Base-by-base conservation (phyloP, 2,113 vertebrate species). In the Lota lota region DNA sequence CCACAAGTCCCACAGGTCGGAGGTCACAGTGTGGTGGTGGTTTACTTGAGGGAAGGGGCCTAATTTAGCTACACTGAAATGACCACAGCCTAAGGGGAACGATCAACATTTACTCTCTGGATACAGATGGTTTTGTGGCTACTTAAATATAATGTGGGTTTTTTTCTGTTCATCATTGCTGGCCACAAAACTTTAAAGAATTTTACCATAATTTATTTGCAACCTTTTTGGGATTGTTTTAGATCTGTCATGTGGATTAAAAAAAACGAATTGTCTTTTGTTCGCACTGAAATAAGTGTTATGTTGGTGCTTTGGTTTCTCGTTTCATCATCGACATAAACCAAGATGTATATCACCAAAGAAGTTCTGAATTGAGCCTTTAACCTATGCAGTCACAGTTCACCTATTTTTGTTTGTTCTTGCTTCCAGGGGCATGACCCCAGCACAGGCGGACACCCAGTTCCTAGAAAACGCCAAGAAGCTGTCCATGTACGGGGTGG, bases 401-500 rank as follows among this genome's bases (percentile, higher is more conserved):
- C 40, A 12, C 12, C 12, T 47, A 22, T 65, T 0, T 61, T 14
- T 2, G 1, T 64, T 66, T 74, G 1, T 65, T 15, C 53, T 16
- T 40, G 0, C 65, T 74, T 85, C 53, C 67, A 99, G 97, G 92
- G 97, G 97, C 67, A 92, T 98, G 92, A 95, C 95, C 87, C 97
- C 97, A 78, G 96, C 97, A 63, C 95, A 98, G 69, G 96, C 97
- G 1, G 97, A 99, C 76, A 77, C 90, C 68, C 95, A 97, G 85
- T 99, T 99, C 90, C 88, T 99, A 90, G 97, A 99, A 93, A 98
- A 96, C 66, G 96, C 96, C 64, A 99, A 99, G 92, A 97, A 97
- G 64, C 93, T 99, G 53, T 98, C 97, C 63, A 99, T 99, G 97
- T 99, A 99, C 0, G 97, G 97, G 0, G 95, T 99, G 73, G 97